phyloP scores from a whole-genome alignment of 92 coral and sea anemone genomes.

The Epizoanthus fatuus region DNA sequence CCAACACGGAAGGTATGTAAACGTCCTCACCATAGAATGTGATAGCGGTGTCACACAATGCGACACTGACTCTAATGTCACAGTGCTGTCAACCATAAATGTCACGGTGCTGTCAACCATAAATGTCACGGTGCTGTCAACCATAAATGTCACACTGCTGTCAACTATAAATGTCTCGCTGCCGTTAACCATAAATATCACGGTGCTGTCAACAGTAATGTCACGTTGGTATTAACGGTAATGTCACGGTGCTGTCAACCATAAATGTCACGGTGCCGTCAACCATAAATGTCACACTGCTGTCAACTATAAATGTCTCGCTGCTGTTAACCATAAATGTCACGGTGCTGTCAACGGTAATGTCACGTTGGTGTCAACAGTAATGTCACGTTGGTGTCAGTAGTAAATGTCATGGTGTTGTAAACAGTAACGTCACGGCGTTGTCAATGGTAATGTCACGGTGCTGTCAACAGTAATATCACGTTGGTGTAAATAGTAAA shows the following conservation, averaged over 20 bases:
- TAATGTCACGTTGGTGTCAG: too few relatives aligned
- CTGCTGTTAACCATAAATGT: too few relatives aligned
- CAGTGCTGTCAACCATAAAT: background rate
- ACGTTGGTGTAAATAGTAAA: background rate
- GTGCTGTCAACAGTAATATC: background rate
- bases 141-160: background rate
- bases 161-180: background rate
- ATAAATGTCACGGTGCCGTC: background rate
- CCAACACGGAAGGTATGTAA: conserved; percentile 24
- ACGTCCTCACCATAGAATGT: background rate
- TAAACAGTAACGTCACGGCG: too few relatives aligned
- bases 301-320: too few relatives aligned
- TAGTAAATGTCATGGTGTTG: too few relatives aligned
- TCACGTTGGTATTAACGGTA: background rate
- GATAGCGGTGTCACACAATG: background rate
- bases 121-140: background rate
- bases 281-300: too few relatives aligned
- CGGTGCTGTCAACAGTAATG: background rate
- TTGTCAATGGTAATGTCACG: background rate
- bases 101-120: background rate
- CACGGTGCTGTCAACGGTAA: too few relatives aligned
- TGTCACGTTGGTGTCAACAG: too few relatives aligned
- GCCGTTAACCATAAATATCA: too few relatives aligned
- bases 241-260: background rate
- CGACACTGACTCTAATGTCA: background rate